Conservation (phyloP, 2,797 vertebrate genomes). For the Amphiprion clarkii region DNA sequence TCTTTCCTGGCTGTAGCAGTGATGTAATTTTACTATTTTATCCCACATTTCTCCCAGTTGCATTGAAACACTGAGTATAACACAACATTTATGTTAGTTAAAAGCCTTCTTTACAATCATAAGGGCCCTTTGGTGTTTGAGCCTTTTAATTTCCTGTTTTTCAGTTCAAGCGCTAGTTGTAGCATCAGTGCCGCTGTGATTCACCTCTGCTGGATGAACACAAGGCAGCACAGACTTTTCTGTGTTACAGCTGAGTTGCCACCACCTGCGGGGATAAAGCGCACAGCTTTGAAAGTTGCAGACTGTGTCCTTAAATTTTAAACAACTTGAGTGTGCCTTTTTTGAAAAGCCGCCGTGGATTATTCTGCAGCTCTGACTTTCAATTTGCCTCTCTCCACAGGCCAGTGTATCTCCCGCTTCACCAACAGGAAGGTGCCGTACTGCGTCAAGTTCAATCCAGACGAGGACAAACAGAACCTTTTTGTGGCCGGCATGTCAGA, state of each 20-base stretch:
- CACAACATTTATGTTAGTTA: not conserved
- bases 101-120: not conserved
- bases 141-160: conserved; percentile 26
- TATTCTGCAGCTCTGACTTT: conserved; percentile 59
- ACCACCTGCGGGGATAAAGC: conserved; percentile 19
- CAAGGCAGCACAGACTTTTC: conserved; percentile 9
- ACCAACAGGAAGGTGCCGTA: conserved; percentile 98
- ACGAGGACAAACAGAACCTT: conserved; percentile 97
- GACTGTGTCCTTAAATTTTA: conserved; percentile 20
- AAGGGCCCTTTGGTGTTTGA: not conserved
- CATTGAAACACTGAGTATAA: not conserved
- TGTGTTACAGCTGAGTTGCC: conserved; percentile 22
- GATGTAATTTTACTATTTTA: not conserved
- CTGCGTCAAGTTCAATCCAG: conserved; percentile 99
- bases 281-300: conserved; percentile 25
- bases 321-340: conserved; percentile 28
- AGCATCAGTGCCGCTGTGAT: conserved; percentile 8
- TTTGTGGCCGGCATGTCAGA: conserved; percentile 99
- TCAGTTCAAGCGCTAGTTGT: not conserved
- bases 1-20: not conserved
- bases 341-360: conserved; percentile 34
- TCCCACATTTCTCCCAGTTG: conserved; percentile 12
- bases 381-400: conserved; percentile 76
- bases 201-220: conserved; percentile 29
- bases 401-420: conserved; percentile 95